These are phyloP conservation scores for Taeniopygia guttata DNA, from an alignment of 2,797 vertebrate species.

Conservation along the genomic window DNA sequence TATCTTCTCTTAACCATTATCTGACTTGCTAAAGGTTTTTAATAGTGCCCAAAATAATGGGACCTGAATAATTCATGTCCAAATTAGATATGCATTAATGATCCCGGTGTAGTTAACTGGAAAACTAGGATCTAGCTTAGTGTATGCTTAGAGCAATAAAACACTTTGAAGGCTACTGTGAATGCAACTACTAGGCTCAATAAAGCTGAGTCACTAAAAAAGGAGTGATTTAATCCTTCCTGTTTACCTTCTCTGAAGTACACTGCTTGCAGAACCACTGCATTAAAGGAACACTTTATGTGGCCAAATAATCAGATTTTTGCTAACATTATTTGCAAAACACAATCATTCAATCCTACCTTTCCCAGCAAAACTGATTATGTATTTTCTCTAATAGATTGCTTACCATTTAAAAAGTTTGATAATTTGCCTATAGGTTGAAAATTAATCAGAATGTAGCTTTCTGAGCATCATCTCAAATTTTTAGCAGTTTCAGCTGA, in stretches of 20 bases:
- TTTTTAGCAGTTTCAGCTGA: background rate
- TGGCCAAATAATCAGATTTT: background rate
- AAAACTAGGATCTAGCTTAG: conserved; percentile 4
- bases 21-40: conserved; percentile 40
- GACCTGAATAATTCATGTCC: conserved; percentile 56
- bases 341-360: background rate
- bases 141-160: conserved; percentile 32
- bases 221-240: conserved; percentile 7
- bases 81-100: conserved; percentile 48
- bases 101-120: conserved; percentile 27
- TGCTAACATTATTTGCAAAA: background rate
- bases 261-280: background rate
- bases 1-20: conserved; percentile 34
- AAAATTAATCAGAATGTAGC: background rate
- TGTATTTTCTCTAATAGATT: background rate
- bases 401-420: background rate
- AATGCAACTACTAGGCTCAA: background rate
- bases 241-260: background rate
- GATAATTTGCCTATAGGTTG: background rate
- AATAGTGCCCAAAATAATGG: conserved; percentile 9
- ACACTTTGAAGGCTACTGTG: conserved; percentile 1
- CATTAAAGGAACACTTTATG: background rate
- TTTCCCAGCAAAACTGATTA: background rate
- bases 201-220: conserved; percentile 52
- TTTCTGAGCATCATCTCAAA: background rate